These are phyloP conservation scores for Melierax canorus DNA, from an alignment of 2,113 vertebrate species.

Conservation along the genomic window DNA sequence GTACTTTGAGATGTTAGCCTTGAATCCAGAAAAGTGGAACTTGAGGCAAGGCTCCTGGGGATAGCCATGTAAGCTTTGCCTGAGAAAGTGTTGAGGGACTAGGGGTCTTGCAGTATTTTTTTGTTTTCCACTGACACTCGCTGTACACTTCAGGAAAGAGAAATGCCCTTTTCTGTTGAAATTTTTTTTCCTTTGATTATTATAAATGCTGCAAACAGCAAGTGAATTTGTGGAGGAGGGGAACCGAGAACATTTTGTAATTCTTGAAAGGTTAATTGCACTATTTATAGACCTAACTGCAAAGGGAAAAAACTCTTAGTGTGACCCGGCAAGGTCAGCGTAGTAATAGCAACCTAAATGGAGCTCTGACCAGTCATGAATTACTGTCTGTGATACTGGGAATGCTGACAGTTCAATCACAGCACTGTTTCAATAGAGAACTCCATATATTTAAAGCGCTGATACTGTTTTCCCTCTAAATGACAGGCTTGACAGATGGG, in stretches of 20 bases:
- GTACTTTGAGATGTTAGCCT: background rate
- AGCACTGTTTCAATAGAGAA: constrained; percentile 82
- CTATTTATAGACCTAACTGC: constrained; percentile 78
- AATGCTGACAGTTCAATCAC: constrained; percentile 84
- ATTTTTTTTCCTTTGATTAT: background rate
- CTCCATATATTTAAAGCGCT: constrained; percentile 84
- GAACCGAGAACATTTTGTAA: constrained; percentile 65
- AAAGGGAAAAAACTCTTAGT: constrained; percentile 60
- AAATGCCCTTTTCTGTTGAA: background rate
- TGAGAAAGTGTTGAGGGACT: background rate
- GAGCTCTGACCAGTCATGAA: constrained; percentile 76
- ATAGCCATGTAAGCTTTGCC: background rate
- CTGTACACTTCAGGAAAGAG: background rate
- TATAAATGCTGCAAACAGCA: constrained; percentile 33
- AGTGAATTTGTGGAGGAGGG: constrained; percentile 55
- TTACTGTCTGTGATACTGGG: constrained; percentile 78
- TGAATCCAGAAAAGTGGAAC: background rate
- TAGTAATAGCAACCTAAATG: constrained; percentile 77
- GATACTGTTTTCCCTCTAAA: constrained; percentile 88
- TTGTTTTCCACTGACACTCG: background rate
- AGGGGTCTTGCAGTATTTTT: background rate
- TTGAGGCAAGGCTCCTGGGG: background rate
- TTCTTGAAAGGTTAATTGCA: constrained; percentile 80
- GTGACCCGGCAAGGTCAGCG: constrained; percentile 71
- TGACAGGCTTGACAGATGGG: constrained; percentile 86